Conservation (phyloP, 2,797 vertebrate species). For the Lycodopsis pacificus region DNA sequence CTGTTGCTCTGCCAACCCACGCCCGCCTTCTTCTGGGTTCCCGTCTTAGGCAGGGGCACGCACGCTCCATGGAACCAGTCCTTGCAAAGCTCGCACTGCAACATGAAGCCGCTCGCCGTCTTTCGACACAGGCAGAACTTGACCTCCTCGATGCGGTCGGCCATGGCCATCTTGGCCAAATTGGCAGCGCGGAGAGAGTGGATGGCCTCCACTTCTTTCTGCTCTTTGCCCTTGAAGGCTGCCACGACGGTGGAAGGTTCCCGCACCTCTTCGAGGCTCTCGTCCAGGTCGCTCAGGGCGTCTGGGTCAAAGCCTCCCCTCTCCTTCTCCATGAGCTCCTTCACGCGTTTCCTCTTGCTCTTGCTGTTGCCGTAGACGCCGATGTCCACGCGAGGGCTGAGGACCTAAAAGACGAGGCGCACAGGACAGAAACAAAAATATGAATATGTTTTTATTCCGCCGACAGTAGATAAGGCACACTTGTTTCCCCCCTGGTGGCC, state of each 20-base stretch:
- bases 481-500: constrained; percentile 8
- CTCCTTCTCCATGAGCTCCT: constrained; percentile 95
- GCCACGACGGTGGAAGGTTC: constrained; percentile 95
- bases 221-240: constrained; percentile 94
- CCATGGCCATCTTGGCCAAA: constrained; percentile 97
- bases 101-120: constrained; percentile 96
- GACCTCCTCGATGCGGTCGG: constrained; percentile 96
- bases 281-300: constrained; percentile 91
- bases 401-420: constrained; percentile 83
- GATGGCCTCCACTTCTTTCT: constrained; percentile 95
- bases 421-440: not conserved
- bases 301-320: constrained; percentile 90
- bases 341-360: constrained; percentile 93
- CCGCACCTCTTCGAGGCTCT: constrained; percentile 89
- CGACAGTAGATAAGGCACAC: not conserved
- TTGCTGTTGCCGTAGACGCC: constrained; percentile 96
- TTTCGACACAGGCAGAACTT: constrained; percentile 98
- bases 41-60: constrained; percentile 94
- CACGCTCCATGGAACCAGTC: constrained; percentile 99
- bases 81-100: constrained; percentile 98
- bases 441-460: not conserved
- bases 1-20: constrained; percentile 90
- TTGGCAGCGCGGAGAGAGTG: constrained; percentile 94
- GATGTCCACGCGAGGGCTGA: constrained; percentile 95
- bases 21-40: constrained; percentile 91